Conservation (phyloP, 1,140 invertebrate species). For the Drosophila pallidifrons region DNA sequence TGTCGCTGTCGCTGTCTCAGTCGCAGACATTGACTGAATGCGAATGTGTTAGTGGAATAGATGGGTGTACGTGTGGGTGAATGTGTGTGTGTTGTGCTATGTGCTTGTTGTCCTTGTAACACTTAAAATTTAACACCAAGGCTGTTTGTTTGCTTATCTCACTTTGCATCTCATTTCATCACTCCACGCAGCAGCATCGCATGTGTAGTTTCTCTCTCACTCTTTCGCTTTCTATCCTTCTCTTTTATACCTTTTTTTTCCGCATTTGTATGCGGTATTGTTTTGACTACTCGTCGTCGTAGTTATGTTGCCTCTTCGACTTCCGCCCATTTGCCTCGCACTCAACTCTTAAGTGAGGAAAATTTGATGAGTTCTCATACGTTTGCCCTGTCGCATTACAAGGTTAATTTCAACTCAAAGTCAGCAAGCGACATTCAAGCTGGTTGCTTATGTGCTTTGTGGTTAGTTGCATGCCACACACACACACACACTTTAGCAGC, state of each 20-base stretch:
- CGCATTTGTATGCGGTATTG: not conserved
- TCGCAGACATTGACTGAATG: conserved; percentile 34
- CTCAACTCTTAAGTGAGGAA: not conserved
- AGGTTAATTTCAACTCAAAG: not conserved
- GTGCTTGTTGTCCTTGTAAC: conserved; percentile 78
- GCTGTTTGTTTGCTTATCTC: conserved; percentile 80
- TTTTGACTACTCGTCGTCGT: not conserved
- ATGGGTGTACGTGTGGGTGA: conserved; percentile 17
- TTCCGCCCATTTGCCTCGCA: too few relatives aligned
- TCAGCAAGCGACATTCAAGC: too few relatives aligned
- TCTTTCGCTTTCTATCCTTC: not conserved
- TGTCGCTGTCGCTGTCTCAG: conserved; percentile 11
- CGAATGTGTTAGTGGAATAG: conserved; percentile 8
- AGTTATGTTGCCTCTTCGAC: too few relatives aligned
- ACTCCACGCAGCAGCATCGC: conserved; percentile 14
- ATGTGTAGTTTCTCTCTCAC: conserved; percentile 1
- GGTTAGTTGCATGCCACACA: too few relatives aligned
- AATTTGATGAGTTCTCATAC: conserved; percentile 29
- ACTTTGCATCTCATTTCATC: conserved; percentile 69
- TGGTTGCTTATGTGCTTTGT: too few relatives aligned
- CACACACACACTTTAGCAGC: too few relatives aligned
- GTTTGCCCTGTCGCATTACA: conserved; percentile 49
- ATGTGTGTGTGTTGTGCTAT: conserved; percentile 13
- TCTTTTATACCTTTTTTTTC: not conserved
- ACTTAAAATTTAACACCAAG: conserved; percentile 83